These are phyloP conservation scores for Drosophila grimshawi DNA, from an alignment of 1,140 invertebrate genomes.

Conservation along the genomic window DNA sequence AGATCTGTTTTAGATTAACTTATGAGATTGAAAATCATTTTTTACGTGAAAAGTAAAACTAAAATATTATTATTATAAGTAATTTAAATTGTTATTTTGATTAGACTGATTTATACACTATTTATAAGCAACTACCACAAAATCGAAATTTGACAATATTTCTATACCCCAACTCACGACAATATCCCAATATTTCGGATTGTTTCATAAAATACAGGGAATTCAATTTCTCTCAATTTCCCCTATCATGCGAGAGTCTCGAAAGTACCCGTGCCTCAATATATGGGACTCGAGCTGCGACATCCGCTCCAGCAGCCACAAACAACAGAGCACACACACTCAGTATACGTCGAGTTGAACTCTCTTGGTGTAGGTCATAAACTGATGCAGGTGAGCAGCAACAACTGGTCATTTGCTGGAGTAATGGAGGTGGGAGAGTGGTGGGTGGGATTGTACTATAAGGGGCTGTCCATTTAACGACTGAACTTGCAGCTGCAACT, in stretches of 20 bases:
- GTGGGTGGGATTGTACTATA: conserved; percentile 9
- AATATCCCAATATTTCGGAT: not conserved
- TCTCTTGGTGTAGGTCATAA: conserved; percentile 80
- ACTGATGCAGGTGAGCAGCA: conserved; percentile 65
- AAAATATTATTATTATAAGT: too few species aligned
- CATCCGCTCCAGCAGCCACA: conserved; percentile 35
- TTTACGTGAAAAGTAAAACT: too few species aligned
- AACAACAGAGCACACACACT: conserved; percentile 1
- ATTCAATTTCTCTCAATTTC: conserved; percentile 7
- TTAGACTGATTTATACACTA: not conserved
- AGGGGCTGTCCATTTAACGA: conserved; percentile 66
- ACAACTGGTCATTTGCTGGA: not conserved
- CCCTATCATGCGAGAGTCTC: not conserved
- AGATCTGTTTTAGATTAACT: too few species aligned
- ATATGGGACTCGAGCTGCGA: conserved; percentile 14
- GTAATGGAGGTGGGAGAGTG: not conserved
- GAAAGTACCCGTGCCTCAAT: not conserved
- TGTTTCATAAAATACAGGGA: not conserved
- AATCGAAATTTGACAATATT: conserved; percentile 4
- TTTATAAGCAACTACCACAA: not conserved
- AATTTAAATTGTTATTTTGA: too few species aligned
- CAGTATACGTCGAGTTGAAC: conserved; percentile 38
- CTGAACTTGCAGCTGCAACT: conserved; percentile 59
- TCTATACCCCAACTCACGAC: not conserved
- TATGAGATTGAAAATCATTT: too few species aligned